Evolutionary conservation across 2,888 invertebrate species (phyloP).

Genomic region (Branchinecta sandiegonensis): DNA sequence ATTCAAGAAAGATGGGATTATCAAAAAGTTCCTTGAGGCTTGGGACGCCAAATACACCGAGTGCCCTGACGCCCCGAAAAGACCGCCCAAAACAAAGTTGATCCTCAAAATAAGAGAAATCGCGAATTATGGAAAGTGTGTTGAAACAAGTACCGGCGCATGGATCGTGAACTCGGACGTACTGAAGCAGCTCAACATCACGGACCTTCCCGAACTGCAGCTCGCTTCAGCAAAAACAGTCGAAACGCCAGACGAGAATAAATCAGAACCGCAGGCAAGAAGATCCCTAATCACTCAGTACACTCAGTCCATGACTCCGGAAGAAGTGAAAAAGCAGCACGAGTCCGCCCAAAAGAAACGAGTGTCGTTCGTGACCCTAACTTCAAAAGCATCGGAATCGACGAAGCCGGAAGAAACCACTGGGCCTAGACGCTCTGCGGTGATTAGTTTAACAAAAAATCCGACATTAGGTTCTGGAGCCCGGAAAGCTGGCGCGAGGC

Average conservation of each 20-base stretch:
- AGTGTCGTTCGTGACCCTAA: constrained; percentile 1
- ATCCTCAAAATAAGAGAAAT: constrained; percentile 1
- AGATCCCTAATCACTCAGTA: constrained; percentile 8
- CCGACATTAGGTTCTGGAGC: background rate
- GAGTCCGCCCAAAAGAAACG: background rate
- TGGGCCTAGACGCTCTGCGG: background rate
- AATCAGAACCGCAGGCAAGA: background rate
- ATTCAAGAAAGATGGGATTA: background rate
- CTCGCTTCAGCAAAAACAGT: background rate
- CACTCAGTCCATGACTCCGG: constrained; percentile 7
- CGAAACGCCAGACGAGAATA: background rate
- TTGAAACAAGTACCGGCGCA: background rate
- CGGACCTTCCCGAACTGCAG: background rate
- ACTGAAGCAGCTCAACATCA: background rate
- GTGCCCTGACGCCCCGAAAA: background rate
- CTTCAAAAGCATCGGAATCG: too few relatives aligned
- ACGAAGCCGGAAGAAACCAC: background rate
- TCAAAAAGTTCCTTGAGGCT: background rate
- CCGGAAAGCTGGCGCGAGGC: background rate
- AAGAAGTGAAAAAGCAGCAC: background rate
- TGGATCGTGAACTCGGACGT: background rate
- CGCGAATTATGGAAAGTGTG: constrained; percentile 7
- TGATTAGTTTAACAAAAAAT: background rate
- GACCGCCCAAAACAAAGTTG: background rate
- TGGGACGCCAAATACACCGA: background rate